These are phyloP conservation scores for Philereme transversata DNA, from an alignment of 2,888 invertebrate genomes.

Conservation along the genomic window DNA sequence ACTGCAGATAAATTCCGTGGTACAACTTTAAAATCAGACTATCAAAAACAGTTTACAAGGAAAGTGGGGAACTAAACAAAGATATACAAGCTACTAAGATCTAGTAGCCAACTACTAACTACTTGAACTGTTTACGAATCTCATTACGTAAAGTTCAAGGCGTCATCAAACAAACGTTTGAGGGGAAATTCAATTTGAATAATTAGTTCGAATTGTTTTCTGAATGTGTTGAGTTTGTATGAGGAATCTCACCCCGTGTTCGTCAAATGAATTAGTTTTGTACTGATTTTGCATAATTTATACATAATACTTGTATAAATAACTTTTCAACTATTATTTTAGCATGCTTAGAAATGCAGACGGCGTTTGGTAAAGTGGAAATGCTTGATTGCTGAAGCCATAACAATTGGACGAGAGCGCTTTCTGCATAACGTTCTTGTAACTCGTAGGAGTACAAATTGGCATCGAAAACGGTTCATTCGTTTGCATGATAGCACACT, in stretches of 20 bases:
- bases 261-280: too few species aligned
- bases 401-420: too few species aligned
- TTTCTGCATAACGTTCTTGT: too few species aligned
- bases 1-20: not conserved
- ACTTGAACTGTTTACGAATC: constrained; percentile 31
- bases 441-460: too few species aligned
- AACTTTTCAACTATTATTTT: too few species aligned
- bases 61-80: constrained; percentile 10
- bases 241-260: not conserved
- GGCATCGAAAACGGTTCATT: too few species aligned
- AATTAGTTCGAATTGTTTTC: constrained; percentile 27
- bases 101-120: constrained; percentile 19
- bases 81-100: constrained; percentile 20
- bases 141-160: constrained; percentile 26
- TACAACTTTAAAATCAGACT: constrained; percentile 18
- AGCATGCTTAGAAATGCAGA: too few species aligned
- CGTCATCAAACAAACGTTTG: constrained; percentile 32
- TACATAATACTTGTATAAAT: too few species aligned
- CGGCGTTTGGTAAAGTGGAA: too few species aligned
- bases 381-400: too few species aligned
- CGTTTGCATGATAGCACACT: too few species aligned
- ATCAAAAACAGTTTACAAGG: constrained; percentile 27
- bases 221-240: constrained; percentile 15
- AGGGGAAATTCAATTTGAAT: constrained; percentile 31
- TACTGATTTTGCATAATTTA: too few species aligned